phyloP scores from a whole-genome alignment of 2,113 vertebrate species.

The Plecotus auritus region DNA sequence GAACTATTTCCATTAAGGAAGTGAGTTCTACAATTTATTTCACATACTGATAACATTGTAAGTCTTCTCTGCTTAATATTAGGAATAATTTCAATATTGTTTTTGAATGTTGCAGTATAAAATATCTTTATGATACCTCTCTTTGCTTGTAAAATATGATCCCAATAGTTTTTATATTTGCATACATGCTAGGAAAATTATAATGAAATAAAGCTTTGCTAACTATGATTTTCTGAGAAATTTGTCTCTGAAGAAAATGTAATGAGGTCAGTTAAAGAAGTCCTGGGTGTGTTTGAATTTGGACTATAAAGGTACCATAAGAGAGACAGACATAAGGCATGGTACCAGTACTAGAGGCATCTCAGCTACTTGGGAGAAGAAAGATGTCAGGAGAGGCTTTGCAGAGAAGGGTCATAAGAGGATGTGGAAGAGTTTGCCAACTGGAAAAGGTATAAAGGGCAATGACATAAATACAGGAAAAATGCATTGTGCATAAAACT shows the following conservation, averaged over 20 bases:
- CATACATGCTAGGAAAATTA: not conserved
- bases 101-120: not conserved
- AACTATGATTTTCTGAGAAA: not conserved
- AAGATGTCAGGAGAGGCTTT: not conserved
- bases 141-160: not conserved
- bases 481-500: not conserved
- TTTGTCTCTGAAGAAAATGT: not conserved
- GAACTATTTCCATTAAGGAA: not conserved
- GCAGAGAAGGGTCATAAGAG: not conserved
- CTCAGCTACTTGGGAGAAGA: not conserved
- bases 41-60: not conserved
- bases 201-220: not conserved
- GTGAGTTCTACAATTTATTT: not conserved
- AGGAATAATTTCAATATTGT: not conserved
- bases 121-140: not conserved
- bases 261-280: not conserved
- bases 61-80: not conserved
- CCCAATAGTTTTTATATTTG: not conserved
- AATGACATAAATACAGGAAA: not conserved
- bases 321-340: not conserved
- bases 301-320: not conserved
- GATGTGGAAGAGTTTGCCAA: not conserved
- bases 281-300: not conserved
- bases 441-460: not conserved
- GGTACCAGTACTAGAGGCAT: not conserved